Conservation (phyloP, 2,797 vertebrate genomes). For the Sebastes kiyomatsui region DNA sequence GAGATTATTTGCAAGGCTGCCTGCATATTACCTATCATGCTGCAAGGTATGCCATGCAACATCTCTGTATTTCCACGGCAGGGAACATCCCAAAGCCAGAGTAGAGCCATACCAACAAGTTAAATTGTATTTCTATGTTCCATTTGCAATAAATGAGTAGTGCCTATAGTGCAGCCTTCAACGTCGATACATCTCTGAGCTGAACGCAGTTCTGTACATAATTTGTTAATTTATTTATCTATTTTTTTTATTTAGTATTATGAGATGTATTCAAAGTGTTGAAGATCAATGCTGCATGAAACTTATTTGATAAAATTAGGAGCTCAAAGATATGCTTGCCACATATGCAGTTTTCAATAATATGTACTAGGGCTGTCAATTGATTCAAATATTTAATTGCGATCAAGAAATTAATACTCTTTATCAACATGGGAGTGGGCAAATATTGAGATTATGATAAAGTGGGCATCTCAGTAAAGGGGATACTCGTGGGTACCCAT, state of each 20-base stretch:
- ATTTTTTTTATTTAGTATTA: background rate
- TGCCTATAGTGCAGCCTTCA: background rate
- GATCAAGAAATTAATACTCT: too few relatives aligned
- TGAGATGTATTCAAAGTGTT: background rate
- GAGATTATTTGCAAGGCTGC: constrained; percentile 8
- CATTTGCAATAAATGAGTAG: background rate
- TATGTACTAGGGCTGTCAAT: too few relatives aligned
- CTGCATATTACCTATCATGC: background rate
- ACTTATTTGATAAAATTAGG: background rate
- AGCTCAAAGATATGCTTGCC: background rate
- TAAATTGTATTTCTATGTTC: background rate
- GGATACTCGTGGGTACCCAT: too few relatives aligned
- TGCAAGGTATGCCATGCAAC: background rate
- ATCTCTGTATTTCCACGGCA: background rate
- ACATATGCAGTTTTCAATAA: background rate
- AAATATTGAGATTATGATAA: too few relatives aligned
- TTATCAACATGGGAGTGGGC: too few relatives aligned
- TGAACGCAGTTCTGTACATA: background rate
- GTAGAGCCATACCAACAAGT: background rate
- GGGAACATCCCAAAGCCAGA: background rate
- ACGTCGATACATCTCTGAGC: background rate
- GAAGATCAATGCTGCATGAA: background rate
- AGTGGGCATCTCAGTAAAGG: too few relatives aligned
- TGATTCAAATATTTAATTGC: too few relatives aligned
- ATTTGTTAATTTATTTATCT: background rate